phyloP scores from a whole-genome alignment of 1,140 invertebrate species.

The Potamilus streckersoni region DNA sequence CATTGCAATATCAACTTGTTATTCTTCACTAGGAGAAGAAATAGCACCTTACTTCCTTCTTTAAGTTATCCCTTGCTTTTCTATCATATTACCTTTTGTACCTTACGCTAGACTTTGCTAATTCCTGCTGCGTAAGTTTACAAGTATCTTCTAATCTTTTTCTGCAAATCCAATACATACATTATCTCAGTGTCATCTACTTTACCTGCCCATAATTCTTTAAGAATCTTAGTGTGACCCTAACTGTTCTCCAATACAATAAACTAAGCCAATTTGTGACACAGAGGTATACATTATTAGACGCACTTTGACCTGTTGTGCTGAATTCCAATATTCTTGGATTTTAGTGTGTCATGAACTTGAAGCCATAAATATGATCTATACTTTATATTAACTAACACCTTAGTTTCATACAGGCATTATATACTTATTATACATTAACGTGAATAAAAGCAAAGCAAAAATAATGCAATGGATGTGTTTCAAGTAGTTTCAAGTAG shows the following conservation, averaged over 20 bases:
- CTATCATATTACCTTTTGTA: constrained; percentile 27
- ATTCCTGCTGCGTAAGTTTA: too few species aligned
- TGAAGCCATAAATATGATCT: too few species aligned
- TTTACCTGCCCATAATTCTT: constrained; percentile 32
- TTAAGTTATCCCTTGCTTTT: constrained; percentile 14
- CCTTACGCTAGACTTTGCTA: background rate
- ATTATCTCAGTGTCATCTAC: constrained; percentile 13
- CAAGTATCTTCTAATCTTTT: constrained; percentile 27
- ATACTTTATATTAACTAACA: too few species aligned
- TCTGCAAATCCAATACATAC: constrained; percentile 33
- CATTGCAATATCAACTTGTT: constrained; percentile 39
- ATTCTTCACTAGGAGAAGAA: constrained; percentile 30
- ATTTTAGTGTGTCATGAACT: too few species aligned
- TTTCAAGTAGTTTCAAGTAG: too few species aligned
- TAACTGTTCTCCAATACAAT: constrained; percentile 44
- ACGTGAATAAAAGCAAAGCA: too few species aligned
- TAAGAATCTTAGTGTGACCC: constrained; percentile 42
- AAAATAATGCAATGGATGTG: too few species aligned
- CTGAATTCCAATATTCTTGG: too few species aligned
- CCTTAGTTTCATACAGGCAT: too few species aligned
- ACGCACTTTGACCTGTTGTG: too few species aligned
- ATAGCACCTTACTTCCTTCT: constrained; percentile 13
- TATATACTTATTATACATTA: too few species aligned
- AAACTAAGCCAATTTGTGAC: background rate
- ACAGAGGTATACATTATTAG: too few species aligned